phyloP scores from a whole-genome alignment of 2,888 invertebrate genomes.

The Cephus nigrinus region DNA sequence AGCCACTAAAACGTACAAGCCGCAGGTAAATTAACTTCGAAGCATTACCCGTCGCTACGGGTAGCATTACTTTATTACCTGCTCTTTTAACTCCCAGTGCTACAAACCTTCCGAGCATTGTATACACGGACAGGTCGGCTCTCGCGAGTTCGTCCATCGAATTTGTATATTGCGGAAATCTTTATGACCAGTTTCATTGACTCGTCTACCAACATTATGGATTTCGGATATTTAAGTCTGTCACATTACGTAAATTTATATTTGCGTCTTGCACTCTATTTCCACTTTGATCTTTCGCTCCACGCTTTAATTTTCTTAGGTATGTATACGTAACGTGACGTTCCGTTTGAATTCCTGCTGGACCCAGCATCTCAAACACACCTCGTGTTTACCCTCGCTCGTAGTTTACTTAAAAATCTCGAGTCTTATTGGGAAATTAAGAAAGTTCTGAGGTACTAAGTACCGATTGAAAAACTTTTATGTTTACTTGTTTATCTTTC shows the following conservation, averaged over 20 bases:
- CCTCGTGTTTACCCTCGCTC: neutral
- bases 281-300: neutral
- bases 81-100: neutral
- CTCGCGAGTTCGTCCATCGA: neutral
- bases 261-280: neutral
- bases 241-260: neutral
- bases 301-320: neutral
- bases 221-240: neutral
- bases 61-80: neutral
- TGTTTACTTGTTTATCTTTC: neutral
- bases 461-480: neutral
- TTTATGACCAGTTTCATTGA: neutral
- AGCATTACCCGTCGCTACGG: neutral
- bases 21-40: neutral
- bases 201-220: neutral
- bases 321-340: neutral
- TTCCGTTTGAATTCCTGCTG: too few species aligned
- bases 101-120: neutral
- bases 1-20: neutral
- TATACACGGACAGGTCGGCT: neutral
- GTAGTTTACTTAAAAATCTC: neutral
- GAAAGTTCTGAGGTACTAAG: neutral
- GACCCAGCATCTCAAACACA: neutral
- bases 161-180: neutral
- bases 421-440: neutral